Conservation (phyloP, 2,113 vertebrate species). For the Psilopsiagon aymara region DNA sequence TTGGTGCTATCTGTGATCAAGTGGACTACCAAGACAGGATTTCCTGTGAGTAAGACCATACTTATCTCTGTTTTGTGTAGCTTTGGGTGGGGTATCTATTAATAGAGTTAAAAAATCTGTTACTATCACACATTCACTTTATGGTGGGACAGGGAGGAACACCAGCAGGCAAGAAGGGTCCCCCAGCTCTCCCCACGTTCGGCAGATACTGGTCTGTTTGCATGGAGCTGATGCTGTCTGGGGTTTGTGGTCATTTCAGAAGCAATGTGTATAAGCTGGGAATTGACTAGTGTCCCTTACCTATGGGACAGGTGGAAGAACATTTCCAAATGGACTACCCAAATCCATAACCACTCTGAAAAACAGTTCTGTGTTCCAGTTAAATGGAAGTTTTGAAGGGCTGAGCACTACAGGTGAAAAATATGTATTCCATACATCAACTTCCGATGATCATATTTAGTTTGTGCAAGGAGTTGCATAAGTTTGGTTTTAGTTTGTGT, state of each 20-base stretch:
- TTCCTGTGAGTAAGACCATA: not conserved
- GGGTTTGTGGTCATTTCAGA: not conserved
- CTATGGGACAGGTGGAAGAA: not conserved
- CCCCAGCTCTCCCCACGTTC: rapidly evolving
- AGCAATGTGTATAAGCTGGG: not conserved
- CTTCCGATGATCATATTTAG: not conserved
- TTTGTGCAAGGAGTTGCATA: not conserved
- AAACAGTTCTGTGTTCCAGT: not conserved
- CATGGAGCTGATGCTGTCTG: not conserved
- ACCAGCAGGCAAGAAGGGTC: not conserved
- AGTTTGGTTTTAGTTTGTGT: not conserved
- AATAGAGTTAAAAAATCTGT: not conserved
- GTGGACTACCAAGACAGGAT: conserved; percentile 9
- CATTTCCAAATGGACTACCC: not conserved
- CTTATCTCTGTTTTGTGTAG: not conserved
- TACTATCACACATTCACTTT: not conserved
- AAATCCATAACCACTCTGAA: not conserved
- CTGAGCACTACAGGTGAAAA: not conserved
- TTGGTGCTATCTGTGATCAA: conserved; percentile 2
- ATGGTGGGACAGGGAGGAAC: not conserved
- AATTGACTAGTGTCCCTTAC: not conserved
- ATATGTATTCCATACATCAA: not conserved
- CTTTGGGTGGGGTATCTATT: not conserved
- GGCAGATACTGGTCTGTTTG: not conserved
- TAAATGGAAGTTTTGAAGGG: not conserved